Conservation (phyloP, 1,140 invertebrate genomes). For the Vollenhovia emeryi region DNA sequence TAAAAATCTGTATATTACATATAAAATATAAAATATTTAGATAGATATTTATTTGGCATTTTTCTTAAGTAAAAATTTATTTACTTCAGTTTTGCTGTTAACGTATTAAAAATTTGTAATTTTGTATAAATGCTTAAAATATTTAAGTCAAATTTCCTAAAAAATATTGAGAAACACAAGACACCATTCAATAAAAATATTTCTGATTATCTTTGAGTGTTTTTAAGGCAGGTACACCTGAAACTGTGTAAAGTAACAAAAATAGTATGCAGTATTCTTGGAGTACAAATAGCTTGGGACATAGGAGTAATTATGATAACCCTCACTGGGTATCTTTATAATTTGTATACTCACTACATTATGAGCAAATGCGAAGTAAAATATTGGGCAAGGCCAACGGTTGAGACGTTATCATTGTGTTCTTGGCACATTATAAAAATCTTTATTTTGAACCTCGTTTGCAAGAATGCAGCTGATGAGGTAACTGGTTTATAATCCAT, state of each 20-base stretch:
- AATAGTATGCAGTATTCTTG: slow-evolving; percentile 5
- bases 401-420: too few species aligned
- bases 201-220: neutral
- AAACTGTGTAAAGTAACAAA: slow-evolving; percentile 47
- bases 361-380: neutral
- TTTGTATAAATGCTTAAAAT: too few species aligned
- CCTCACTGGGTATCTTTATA: slow-evolving; percentile 9
- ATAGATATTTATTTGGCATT: too few species aligned
- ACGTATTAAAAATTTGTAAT: too few species aligned
- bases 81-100: too few species aligned
- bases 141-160: too few species aligned
- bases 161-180: too few species aligned
- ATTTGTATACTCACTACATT: slow-evolving; percentile 3
- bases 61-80: too few species aligned
- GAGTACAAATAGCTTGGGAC: slow-evolving; percentile 2
- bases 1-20: too few species aligned
- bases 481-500: slow-evolving; percentile 10
- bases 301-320: neutral
- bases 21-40: too few species aligned
- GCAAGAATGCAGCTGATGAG: slow-evolving; percentile 27
- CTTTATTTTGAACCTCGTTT: neutral
- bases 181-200: neutral
- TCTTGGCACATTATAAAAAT: neutral
- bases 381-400: too few species aligned
- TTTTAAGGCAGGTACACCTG: slow-evolving; percentile 56